These are phyloP conservation scores for Zhuqinia jingwanae DNA, from an alignment of 2,888 invertebrate genomes.

Conservation along the genomic window DNA sequence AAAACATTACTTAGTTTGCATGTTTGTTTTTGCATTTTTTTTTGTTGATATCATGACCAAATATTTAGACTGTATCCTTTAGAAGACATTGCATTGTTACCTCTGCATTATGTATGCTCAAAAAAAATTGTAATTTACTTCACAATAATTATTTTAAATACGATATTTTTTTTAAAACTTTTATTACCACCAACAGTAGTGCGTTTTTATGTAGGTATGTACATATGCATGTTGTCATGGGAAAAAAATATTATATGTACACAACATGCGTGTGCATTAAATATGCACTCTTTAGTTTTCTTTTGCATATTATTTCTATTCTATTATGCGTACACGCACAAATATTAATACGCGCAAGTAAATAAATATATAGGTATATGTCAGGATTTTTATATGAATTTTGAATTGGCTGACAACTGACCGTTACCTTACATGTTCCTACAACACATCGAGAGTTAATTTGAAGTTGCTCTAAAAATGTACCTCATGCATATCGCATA, in stretches of 20 bases:
- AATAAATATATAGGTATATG: too few relatives aligned
- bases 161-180: too few relatives aligned
- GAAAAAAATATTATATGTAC: too few relatives aligned
- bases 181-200: too few relatives aligned
- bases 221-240: conserved; percentile 14
- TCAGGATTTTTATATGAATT: not conserved
- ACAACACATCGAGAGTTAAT: conserved; percentile 10
- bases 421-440: conserved; percentile 43
- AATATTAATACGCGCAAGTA: not conserved
- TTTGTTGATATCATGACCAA: too few relatives aligned
- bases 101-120: too few relatives aligned
- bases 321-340: not conserved
- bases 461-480: conserved; percentile 4
- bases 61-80: too few relatives aligned
- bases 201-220: not conserved
- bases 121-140: too few relatives aligned
- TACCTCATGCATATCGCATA: conserved; percentile 13
- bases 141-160: conserved; percentile 25
- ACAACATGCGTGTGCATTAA: conserved; percentile 42
- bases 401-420: conserved; percentile 51
- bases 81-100: not conserved
- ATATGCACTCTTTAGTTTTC: not conserved
- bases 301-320: not conserved
- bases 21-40: not conserved
- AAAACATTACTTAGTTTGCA: not conserved